phyloP scores from a whole-genome alignment of 2,888 invertebrate genomes.

The Ptychoptera albimana region DNA sequence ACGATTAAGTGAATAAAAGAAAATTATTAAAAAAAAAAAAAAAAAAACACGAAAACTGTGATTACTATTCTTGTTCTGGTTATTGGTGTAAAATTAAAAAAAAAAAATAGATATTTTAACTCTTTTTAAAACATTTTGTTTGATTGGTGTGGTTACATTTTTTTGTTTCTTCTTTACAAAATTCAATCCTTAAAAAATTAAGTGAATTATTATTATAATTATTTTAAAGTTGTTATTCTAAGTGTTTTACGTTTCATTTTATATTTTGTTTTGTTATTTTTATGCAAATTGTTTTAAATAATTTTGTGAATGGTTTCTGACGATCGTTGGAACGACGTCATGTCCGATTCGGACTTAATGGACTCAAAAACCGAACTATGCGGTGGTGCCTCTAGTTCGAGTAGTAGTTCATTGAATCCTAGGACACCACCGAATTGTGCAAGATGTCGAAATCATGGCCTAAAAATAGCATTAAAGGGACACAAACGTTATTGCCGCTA shows the following conservation, averaged over 20 bases:
- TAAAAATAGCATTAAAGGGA: constrained; percentile 74
- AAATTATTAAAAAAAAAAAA: too few relatives aligned
- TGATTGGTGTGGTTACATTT: too few relatives aligned
- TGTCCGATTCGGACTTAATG: constrained; percentile 36
- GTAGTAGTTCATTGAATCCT: constrained; percentile 43
- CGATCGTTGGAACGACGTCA: constrained; percentile 28
- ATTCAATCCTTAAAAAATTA: too few relatives aligned
- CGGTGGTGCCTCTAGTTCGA: constrained; percentile 32
- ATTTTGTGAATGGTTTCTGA: constrained; percentile 24
- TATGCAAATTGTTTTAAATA: background rate
- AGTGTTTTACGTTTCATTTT: background rate
- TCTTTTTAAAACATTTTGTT: too few relatives aligned
- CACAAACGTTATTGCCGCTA: constrained; percentile 86
- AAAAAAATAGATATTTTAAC: too few relatives aligned
- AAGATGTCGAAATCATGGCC: constrained; percentile 80
- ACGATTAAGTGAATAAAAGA: too few relatives aligned
- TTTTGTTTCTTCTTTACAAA: too few relatives aligned
- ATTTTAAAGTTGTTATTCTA: background rate
- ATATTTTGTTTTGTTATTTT: constrained; percentile 1
- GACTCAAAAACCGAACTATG: constrained; percentile 36
- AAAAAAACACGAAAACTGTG: too few relatives aligned
- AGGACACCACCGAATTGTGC: constrained; percentile 85
- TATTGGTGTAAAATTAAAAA: too few relatives aligned
- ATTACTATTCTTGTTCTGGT: too few relatives aligned
- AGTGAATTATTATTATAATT: too few relatives aligned